These are phyloP conservation scores for Pantala flavescens DNA, from an alignment of 1,140 invertebrate species.

Conservation along the genomic window DNA sequence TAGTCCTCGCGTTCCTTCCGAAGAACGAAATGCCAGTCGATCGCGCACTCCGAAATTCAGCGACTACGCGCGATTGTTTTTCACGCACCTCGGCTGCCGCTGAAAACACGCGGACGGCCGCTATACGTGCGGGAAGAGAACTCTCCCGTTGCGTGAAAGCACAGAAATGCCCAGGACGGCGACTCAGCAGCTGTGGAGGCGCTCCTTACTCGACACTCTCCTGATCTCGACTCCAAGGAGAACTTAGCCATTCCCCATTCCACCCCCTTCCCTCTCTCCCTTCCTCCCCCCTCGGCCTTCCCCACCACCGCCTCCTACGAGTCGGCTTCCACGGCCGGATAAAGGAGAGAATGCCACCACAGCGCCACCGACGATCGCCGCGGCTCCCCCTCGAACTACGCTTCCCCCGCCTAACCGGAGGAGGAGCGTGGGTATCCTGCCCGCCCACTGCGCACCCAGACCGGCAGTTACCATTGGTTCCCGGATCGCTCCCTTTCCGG, in stretches of 20 bases:
- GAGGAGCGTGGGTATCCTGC: neutral
- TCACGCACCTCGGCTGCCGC: neutral
- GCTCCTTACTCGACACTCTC: neutral
- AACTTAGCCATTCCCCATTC: neutral
- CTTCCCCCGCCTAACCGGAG: neutral
- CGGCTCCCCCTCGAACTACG: neutral
- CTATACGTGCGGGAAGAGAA: neutral
- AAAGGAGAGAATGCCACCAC: neutral
- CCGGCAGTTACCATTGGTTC: neutral
- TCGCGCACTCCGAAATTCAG: too few species aligned
- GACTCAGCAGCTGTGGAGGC: neutral
- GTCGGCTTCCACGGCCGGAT: neutral
- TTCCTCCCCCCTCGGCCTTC: neutral
- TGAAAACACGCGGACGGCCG: neutral
- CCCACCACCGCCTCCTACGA: neutral
- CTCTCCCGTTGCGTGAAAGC: neutral
- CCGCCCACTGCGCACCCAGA: too few species aligned
- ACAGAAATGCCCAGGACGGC: neutral
- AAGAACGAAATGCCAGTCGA: too few species aligned
- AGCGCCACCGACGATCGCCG: neutral
- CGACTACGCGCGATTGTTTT: neutral
- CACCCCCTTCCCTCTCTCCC: neutral
- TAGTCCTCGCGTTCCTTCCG: too few species aligned
- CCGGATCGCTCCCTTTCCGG: neutral
- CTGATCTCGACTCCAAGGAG: constrained; percentile 2